Conservation (phyloP, 2,797 vertebrate genomes). For the Smutsia temminckii region DNA sequence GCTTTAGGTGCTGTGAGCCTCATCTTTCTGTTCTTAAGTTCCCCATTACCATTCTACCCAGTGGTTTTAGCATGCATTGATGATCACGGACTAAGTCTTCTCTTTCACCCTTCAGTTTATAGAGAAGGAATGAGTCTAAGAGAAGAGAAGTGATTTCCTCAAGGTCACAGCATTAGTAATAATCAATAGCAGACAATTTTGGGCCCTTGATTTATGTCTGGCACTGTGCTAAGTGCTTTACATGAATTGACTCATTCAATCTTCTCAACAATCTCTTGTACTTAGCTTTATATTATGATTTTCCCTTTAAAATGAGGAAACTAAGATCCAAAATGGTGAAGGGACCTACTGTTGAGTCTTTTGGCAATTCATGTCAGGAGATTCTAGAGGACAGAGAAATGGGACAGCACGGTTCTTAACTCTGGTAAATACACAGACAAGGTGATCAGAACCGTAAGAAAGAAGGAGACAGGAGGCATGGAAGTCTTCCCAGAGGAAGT, state of each 20-base stretch:
- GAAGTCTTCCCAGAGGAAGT: background rate
- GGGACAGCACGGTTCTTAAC: background rate
- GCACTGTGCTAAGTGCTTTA: background rate
- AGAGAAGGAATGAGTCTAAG: background rate
- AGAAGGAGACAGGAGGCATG: background rate
- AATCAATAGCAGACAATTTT: background rate
- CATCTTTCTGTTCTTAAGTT: background rate
- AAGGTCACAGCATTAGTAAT: background rate
- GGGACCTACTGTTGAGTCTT: background rate
- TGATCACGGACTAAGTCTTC: background rate
- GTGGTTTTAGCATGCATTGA: background rate
- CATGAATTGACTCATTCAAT: background rate
- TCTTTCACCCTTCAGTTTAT: background rate
- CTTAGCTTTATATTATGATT: background rate
- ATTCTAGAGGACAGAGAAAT: background rate
- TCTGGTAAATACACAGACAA: background rate
- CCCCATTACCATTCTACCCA: background rate
- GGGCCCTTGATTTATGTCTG: background rate
- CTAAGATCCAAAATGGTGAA: background rate
- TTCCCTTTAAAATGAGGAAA: background rate
- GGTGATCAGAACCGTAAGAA: background rate
- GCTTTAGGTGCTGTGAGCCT: background rate
- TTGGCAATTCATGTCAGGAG: background rate
- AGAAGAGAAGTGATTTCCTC: background rate
- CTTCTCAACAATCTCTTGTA: background rate